Evolutionary conservation across 37 sponge, comb jelly and placozoan genomes (phyloP).

Genomic region (Cliona cf. orientalis): DNA sequence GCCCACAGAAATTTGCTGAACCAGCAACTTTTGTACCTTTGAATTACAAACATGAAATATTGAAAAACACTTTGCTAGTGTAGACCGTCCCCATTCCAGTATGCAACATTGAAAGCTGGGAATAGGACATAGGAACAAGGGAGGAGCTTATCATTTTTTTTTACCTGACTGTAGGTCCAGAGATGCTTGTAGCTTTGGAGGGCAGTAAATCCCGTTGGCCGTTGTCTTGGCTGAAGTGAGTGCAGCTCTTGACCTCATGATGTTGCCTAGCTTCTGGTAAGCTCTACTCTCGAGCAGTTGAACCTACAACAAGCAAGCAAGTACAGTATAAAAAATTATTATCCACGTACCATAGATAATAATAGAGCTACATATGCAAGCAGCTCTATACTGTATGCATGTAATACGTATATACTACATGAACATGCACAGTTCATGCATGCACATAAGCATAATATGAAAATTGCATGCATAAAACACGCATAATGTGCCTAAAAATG

Average conservation of each 20-base stretch:
- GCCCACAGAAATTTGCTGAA: too few species aligned
- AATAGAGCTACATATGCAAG: too few species aligned
- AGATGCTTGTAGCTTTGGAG: slow-evolving; percentile 92
- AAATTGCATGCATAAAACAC: too few species aligned
- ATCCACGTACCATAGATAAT: too few species aligned
- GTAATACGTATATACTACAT: too few species aligned
- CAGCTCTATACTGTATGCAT: too few species aligned
- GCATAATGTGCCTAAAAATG: background rate
- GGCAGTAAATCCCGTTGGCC: slow-evolving; percentile 98
- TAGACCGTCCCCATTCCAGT: background rate
- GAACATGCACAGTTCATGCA: background rate
- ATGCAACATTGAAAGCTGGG: too few species aligned
- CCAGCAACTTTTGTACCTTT: too few species aligned
- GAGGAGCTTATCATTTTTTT: background rate
- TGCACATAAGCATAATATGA: background rate
- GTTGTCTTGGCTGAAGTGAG: slow-evolving; percentile 98
- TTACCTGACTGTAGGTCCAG: slow-evolving; percentile 94
- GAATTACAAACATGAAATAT: background rate
- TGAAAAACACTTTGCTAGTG: background rate
- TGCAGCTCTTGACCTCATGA: slow-evolving; percentile 88
- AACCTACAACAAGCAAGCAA: slow-evolving; percentile 41
- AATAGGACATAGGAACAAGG: too few species aligned
- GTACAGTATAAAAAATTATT: too few species aligned
- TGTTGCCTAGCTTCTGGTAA: slow-evolving; percentile 89
- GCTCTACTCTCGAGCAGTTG: slow-evolving; percentile 96